Conservation (phyloP, 2,888 invertebrate genomes). For the Lycophotia porphyrea region DNA sequence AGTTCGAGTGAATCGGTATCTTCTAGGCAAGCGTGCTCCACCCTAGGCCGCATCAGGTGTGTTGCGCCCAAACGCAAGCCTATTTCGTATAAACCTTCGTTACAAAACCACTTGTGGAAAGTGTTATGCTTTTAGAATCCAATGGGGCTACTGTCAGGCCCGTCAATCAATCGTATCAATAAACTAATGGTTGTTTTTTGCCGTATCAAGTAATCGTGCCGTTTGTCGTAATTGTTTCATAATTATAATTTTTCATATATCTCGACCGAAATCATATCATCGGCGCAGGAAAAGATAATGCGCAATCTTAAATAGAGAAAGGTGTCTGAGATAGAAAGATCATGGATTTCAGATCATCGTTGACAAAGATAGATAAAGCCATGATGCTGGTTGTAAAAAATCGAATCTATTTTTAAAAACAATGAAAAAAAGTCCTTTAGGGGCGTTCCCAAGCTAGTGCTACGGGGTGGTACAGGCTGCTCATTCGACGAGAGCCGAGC, state of each 20-base stretch:
- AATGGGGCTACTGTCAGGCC: too few species aligned
- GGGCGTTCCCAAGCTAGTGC: slow-evolving; percentile 29
- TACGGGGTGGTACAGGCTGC: background rate
- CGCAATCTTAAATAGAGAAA: background rate
- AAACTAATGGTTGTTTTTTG: too few species aligned
- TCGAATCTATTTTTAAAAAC: background rate
- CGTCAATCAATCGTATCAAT: too few species aligned
- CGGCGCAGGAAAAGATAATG: background rate
- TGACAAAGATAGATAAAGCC: background rate
- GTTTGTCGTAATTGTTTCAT: too few species aligned
- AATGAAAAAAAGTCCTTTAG: background rate
- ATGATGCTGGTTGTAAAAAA: background rate
- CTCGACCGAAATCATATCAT: background rate
- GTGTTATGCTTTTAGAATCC: too few species aligned
- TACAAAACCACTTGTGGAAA: too few species aligned
- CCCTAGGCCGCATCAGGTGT: too few species aligned
- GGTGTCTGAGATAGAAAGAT: background rate
- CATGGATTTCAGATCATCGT: background rate
- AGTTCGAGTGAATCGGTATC: background rate
- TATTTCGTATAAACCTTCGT: too few species aligned
- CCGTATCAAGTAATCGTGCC: too few species aligned
- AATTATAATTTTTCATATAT: too few species aligned
- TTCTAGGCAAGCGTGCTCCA: too few species aligned
- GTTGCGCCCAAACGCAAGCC: too few species aligned
- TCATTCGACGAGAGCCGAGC: slow-evolving; percentile 24